Percentiles rank a stretch among this genome's conserved stretches.
Conservation (phyloP, 2,797 vertebrate species). For the Amblyopsis hoosieri region DNA sequence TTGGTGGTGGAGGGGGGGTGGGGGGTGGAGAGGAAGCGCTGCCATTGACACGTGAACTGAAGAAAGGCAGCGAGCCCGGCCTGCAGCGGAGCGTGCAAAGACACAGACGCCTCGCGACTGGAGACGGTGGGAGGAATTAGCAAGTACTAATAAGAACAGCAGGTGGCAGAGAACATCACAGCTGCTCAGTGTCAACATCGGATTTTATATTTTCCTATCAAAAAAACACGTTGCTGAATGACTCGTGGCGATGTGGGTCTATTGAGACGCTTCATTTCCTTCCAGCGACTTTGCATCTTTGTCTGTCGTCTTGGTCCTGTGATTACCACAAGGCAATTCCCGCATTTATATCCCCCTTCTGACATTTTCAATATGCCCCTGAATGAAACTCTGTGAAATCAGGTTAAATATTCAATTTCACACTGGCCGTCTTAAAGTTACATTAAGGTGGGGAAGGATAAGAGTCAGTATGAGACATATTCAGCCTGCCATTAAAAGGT, state of each 20-base stretch:
- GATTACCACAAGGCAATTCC: neutral
- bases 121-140: constrained; percentile 49
- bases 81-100: constrained; percentile 24
- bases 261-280: no score
- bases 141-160: constrained; percentile 54
- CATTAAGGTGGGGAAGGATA: constrained; percentile 40
- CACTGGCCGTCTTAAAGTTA: constrained; percentile 15
- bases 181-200: constrained; percentile 47
- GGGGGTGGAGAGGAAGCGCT: no score
- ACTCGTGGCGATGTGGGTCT: no score
- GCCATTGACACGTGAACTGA: no score
- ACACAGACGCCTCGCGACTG: constrained; percentile 36
- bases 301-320: neutral
- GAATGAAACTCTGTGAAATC: constrained; percentile 31
- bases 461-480: constrained; percentile 42
- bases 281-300: neutral
- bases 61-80: constrained; percentile 19
- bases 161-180: constrained; percentile 36
- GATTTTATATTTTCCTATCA: neutral
- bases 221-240: no score
- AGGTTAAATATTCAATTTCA: constrained; percentile 40
- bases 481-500: constrained; percentile 55
- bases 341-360: neutral
- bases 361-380: constrained; percentile 24
- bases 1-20: no score